These are phyloP conservation scores for Nothocercus julius DNA, from an alignment of 2,113 vertebrate genomes.

Conservation along the genomic window DNA sequence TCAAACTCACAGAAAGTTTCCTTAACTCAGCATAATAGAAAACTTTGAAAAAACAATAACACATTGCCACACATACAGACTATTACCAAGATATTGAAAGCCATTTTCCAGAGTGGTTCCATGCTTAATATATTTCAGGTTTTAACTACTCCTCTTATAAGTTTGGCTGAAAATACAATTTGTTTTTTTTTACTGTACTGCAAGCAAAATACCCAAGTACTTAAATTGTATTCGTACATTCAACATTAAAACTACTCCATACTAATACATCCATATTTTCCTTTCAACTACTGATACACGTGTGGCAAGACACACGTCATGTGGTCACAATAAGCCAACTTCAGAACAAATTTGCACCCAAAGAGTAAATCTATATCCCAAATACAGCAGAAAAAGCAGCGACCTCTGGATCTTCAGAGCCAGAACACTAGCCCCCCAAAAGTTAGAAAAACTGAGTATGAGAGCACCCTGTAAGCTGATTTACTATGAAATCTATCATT, in stretches of 20 bases:
- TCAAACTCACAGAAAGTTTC: not conserved
- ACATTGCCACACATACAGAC: not conserved
- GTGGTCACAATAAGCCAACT: fast-evolving
- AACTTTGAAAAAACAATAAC: not conserved
- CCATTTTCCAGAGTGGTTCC: not conserved
- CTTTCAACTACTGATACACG: not conserved
- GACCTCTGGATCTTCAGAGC: fast-evolving
- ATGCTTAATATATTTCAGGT: not conserved
- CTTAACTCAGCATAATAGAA: not conserved
- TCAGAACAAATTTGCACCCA: not conserved
- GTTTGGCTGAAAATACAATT: not conserved
- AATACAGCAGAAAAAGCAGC: not conserved
- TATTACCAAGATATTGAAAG: not conserved
- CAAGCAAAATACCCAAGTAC: fast-evolving
- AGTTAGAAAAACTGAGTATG: fast-evolving
- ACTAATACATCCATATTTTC: fast-evolving
- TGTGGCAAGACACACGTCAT: fast-evolving
- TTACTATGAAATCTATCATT: fast-evolving
- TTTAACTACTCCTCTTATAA: not conserved
- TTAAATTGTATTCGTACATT: not conserved
- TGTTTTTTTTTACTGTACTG: not conserved
- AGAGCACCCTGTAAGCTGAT: not conserved
- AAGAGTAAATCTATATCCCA: not conserved
- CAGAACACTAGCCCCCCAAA: not conserved
- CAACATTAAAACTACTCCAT: not conserved